These are phyloP conservation scores for Salminus brasiliensis DNA, from an alignment of 2,113 vertebrate species.

Conservation along the genomic window DNA sequence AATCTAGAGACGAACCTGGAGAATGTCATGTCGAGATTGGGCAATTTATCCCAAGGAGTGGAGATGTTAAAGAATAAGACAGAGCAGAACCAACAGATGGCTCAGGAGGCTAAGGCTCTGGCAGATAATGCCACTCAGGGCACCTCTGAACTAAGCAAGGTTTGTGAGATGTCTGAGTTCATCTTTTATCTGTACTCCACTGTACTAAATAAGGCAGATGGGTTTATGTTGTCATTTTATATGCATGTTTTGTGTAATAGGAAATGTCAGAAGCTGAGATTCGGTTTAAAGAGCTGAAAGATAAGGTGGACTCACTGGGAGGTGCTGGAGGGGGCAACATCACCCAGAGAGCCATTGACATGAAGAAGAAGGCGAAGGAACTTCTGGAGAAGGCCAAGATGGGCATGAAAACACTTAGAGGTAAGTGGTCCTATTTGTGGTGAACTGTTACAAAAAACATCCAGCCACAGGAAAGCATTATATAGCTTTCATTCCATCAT, in stretches of 20 bases:
- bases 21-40: conserved; percentile 70
- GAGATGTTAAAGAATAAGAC: conserved; percentile 69
- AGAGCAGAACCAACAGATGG: conserved; percentile 65
- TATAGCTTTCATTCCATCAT: no score
- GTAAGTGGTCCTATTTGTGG: conserved; percentile 63
- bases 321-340: conserved; percentile 54
- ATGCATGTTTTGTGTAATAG: conserved; percentile 58
- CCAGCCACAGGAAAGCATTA: no score
- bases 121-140: conserved; percentile 67
- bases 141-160: conserved; percentile 69
- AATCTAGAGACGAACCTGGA: conserved; percentile 70
- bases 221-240: conserved; percentile 1
- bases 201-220: not conserved
- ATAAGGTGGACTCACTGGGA: conserved; percentile 65
- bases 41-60: conserved; percentile 69
- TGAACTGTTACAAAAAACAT: not conserved
- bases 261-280: conserved; percentile 74
- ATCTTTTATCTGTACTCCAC: conserved; percentile 27
- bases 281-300: conserved; percentile 70
- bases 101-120: conserved; percentile 65
- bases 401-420: conserved; percentile 73
- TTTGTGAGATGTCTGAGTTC: conserved; percentile 46
- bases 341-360: conserved; percentile 64
- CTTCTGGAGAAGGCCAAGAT: conserved; percentile 77
- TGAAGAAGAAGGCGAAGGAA: conserved; percentile 74